Percentiles rank a stretch among this genome's conserved stretches.
These are phyloP conservation scores for Dendrolimus punctatus DNA, from an alignment of 1,140 invertebrate genomes.

Conservation along the genomic window DNA sequence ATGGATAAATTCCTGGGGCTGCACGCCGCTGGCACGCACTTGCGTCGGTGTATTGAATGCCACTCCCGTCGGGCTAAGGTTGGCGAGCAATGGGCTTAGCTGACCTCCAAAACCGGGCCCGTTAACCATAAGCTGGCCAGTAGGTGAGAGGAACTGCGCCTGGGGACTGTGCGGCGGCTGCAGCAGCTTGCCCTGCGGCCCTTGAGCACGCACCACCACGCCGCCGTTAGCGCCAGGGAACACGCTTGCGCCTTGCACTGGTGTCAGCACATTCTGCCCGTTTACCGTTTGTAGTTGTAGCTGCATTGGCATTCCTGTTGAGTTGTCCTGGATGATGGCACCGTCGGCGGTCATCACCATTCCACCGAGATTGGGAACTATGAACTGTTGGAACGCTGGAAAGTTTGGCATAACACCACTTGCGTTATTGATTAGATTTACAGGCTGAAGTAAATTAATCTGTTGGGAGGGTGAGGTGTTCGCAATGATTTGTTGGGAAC, in stretches of 20 bases:
- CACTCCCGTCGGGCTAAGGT: constrained; percentile 80
- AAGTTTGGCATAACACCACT: constrained; percentile 83
- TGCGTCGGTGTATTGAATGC: constrained; percentile 76
- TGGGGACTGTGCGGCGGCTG: constrained; percentile 79
- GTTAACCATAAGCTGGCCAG: constrained; percentile 81
- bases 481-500: constrained; percentile 78
- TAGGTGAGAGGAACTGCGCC: constrained; percentile 82
- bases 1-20: constrained; percentile 81
- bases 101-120: constrained; percentile 84
- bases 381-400: constrained; percentile 85
- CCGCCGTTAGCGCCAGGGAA: constrained; percentile 78
- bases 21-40: constrained; percentile 72
- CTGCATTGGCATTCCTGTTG: constrained; percentile 78
- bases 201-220: constrained; percentile 84
- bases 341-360: constrained; percentile 84
- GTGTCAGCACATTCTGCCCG: constrained; percentile 83
- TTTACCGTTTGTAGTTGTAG: constrained; percentile 86
- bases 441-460: constrained; percentile 85
- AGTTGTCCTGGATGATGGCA: constrained; percentile 78
- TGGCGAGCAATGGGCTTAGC: constrained; percentile 83
- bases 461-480: constrained; percentile 82
- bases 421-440: constrained; percentile 83
- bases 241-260: constrained; percentile 81
- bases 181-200: constrained; percentile 81
- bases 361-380: constrained; percentile 84